These are phyloP conservation scores for Drosophila lacertosa DNA, from an alignment of 1,140 invertebrate species.

Conservation along the genomic window DNA sequence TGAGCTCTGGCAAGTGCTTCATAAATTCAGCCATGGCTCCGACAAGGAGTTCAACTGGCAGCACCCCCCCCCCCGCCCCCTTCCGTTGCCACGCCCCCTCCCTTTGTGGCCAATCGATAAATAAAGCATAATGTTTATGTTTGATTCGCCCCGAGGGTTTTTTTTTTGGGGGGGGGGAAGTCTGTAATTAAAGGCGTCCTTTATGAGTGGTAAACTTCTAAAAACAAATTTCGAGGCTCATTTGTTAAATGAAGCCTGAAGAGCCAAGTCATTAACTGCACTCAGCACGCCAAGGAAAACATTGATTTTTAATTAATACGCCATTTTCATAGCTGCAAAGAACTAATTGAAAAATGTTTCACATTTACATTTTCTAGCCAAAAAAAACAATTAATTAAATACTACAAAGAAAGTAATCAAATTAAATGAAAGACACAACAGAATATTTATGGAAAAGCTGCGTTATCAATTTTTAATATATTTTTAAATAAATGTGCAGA, in stretches of 20 bases:
- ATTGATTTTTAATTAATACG: conserved; percentile 37
- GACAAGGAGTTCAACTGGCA: not conserved
- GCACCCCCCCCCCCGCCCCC: too few relatives aligned
- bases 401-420: not conserved
- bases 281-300: conserved; percentile 8
- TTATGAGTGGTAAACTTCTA: conserved; percentile 10
- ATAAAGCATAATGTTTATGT: conserved; percentile 24
- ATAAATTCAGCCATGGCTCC: conserved; percentile 1
- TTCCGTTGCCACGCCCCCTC: too few relatives aligned
- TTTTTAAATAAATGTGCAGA: not conserved
- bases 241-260: conserved; percentile 42
- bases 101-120: conserved; percentile 25
- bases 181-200: conserved; percentile 21
- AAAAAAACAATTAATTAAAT: not conserved
- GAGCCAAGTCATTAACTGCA: conserved; percentile 30
- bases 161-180: too few relatives aligned
- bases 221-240: conserved; percentile 8
- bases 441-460: not conserved
- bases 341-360: conserved; percentile 14
- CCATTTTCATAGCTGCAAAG: conserved; percentile 4
- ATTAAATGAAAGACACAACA: not conserved
- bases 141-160: conserved; percentile 2
- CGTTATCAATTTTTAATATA: too few relatives aligned
- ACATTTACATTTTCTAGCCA: not conserved
- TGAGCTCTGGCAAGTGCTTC: not conserved